Evolutionary conservation across 2,797 vertebrate genomes (phyloP).

Genomic region (Oceanodroma leucorhoa): DNA sequence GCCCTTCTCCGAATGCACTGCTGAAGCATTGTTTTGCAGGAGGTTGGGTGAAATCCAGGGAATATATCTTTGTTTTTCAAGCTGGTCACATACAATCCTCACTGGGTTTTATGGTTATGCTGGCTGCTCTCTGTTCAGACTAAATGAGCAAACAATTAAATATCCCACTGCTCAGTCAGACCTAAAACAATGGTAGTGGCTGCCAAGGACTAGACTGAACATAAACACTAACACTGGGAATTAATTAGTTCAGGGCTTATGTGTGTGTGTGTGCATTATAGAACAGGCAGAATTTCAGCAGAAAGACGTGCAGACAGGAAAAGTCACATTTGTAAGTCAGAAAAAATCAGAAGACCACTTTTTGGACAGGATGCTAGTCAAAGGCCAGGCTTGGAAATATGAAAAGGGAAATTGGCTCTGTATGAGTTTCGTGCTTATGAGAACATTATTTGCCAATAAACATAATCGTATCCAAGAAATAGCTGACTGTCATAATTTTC

Average conservation of each 20-base stretch:
- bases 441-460: background rate
- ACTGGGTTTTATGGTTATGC: slow-evolving; percentile 3
- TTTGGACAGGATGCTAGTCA: background rate
- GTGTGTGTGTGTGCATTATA: background rate
- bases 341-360: background rate
- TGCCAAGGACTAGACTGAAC: slow-evolving; percentile 14
- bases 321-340: background rate
- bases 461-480: background rate
- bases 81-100: slow-evolving; percentile 23
- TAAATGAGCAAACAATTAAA: slow-evolving; percentile 58
- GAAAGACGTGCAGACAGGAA: background rate
- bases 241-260: slow-evolving; percentile 6
- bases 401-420: background rate
- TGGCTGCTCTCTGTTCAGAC: slow-evolving; percentile 29
- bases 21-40: background rate
- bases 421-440: background rate
- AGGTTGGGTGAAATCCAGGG: slow-evolving; percentile 11
- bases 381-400: background rate
- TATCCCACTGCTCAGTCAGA: slow-evolving; percentile 20
- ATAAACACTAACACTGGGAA: slow-evolving; percentile 23
- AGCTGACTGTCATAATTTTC: background rate
- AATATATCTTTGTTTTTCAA: background rate
- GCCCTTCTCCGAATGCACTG: background rate
- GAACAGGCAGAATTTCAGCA: background rate
- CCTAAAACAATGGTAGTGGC: slow-evolving; percentile 18